Base-by-base conservation (phyloP, 2,888 invertebrate species). In the Torymus auratus region DNA sequence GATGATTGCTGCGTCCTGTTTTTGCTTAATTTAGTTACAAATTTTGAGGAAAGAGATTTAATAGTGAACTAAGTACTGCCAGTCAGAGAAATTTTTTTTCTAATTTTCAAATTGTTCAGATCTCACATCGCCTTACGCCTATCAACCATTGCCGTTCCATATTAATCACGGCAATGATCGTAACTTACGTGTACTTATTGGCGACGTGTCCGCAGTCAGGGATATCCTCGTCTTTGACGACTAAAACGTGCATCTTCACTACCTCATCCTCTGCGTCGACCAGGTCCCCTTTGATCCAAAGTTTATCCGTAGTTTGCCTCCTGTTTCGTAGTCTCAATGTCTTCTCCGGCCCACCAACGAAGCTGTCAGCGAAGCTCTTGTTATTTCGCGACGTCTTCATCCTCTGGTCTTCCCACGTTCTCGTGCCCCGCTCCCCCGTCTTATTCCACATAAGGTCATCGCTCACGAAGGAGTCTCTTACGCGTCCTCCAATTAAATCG, bases 161-260 rank as follows among this genome's bases (percentile, higher is more conserved):
- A 61, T 28, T 67, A 28, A 71, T n/a, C 20, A 52, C 56, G 56
- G 14, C 10, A 55, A 55, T 12, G 13, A 41, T 14, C 12, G 15
- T 7, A 20, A 84, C 84, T 67, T 84, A 87, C 87, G 85, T 85
- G 61, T 81, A 71, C 80, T 80, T 68, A 17, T 80, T 69, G 60
- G 86, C 86, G 4, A 80, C 5, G 0, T 10, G 68, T 61, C 83
- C 84, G 55, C 87, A 87, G 10, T 56, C 68, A 12, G 85, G 83
- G 60, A 86, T 82, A 11, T 84, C 71, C 73, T 86, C 85, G 67
- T 87, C 87, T 69, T 74, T 84, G 1, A 87, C 84, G 20, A 87
- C 64, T 5, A 86, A 84, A 12, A 85, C 87, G 41, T 86, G 84
- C 84, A 86, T 85, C 20, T 82, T 83, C 14, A 84, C 50, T 17